Percentiles rank a stretch among this genome's conserved stretches.
phyloP scores from a whole-genome alignment of 53 echinoderm and acorn worm species.

The Paracentrotus lividus region DNA sequence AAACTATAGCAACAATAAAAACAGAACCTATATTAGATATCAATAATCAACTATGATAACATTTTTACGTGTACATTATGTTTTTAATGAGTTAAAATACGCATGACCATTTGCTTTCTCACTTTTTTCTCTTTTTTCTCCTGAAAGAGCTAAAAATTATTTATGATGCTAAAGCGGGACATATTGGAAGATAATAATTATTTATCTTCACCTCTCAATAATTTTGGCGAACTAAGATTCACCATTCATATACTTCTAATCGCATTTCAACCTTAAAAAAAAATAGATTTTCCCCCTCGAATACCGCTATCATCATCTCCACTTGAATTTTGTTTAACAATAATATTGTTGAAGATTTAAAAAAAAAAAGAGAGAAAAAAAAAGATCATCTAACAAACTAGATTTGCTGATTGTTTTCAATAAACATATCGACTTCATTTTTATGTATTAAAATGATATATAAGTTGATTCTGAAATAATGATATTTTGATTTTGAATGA shows the following conservation, averaged over 20 bases:
- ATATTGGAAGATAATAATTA: not conserved
- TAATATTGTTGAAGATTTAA: no score
- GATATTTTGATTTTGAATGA: no score
- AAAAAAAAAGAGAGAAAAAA: not conserved
- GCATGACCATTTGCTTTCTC: not conserved
- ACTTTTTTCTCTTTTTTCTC: not conserved
- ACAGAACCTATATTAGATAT: no score
- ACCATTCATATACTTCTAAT: not conserved
- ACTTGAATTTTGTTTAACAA: no score
- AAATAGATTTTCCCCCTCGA: not conserved
- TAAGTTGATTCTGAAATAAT: no score
- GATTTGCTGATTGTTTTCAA: not conserved
- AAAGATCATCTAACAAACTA: not conserved
- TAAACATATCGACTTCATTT: not conserved
- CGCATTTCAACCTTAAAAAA: conserved; percentile 22
- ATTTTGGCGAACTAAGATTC: not conserved
- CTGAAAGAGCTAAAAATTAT: not conserved
- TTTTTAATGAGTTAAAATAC: no score
- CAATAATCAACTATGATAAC: no score
- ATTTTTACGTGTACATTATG: no score
- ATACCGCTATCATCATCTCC: not conserved
- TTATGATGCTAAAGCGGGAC: not conserved
- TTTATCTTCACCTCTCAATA: conserved; percentile 7
- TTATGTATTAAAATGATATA: no score
- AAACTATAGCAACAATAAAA: no score